phyloP scores from a whole-genome alignment of 2,888 invertebrate genomes.

The Monochamus alternatus region DNA sequence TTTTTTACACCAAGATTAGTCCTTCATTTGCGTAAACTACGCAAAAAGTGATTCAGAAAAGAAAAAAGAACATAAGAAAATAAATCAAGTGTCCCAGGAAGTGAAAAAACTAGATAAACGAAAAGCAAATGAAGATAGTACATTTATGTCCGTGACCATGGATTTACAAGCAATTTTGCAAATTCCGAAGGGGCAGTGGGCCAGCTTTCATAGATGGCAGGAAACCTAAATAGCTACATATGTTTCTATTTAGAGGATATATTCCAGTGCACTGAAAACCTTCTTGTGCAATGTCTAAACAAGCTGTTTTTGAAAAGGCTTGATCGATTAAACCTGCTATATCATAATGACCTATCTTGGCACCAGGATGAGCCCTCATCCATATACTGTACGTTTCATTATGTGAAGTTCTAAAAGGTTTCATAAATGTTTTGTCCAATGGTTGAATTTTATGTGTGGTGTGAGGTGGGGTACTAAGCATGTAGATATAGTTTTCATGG shows the following conservation, averaged over 20 bases:
- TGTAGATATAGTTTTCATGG: constrained; percentile 8
- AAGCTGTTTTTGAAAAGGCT: background rate
- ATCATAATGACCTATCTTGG: constrained; percentile 9
- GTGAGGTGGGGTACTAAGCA: constrained; percentile 11
- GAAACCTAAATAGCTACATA: background rate
- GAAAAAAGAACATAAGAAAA: background rate
- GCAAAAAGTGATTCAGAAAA: background rate
- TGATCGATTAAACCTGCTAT: constrained; percentile 6
- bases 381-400: background rate
- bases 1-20: constrained; percentile 19
- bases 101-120: constrained; percentile 14
- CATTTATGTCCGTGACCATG: background rate
- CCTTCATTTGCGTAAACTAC: background rate
- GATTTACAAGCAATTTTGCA: constrained; percentile 19
- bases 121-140: constrained; percentile 19
- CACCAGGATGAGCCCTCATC: constrained; percentile 5
- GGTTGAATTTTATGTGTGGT: constrained; percentile 15
- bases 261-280: background rate
- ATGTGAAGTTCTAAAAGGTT: constrained; percentile 2
- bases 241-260: background rate
- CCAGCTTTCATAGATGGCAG: background rate
- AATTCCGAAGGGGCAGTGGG: constrained; percentile 17
- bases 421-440: constrained; percentile 2
- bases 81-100: background rate
- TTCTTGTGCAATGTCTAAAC: background rate